A percentile compares a stretch with the other conserved stretches of the same genome.
phyloP scores from a whole-genome alignment of 2,113 vertebrate genomes.

The Emberiza fucata region DNA sequence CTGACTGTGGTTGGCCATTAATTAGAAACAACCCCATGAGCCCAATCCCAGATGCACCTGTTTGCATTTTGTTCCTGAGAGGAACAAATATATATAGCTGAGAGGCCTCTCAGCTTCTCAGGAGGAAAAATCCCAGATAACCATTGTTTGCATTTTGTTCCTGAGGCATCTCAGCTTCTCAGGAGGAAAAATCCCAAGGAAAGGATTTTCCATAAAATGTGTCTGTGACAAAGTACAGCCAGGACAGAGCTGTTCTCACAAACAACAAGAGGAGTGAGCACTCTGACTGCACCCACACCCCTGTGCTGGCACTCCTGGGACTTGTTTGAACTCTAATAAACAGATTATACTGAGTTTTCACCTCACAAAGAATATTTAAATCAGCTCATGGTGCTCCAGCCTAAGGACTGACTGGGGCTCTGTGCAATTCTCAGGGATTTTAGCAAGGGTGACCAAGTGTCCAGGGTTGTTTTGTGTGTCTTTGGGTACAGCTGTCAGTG shows the following conservation, averaged over 20 bases:
- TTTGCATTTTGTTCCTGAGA: too few species aligned
- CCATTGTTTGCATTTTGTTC: too few species aligned
- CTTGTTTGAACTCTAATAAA: neutral
- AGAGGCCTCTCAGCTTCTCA: too few species aligned
- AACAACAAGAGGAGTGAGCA: accelerated
- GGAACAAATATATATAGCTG: too few species aligned
- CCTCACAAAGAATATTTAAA: neutral
- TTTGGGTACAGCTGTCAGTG: accelerated
- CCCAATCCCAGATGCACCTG: too few species aligned
- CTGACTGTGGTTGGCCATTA: too few species aligned
- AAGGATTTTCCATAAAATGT: too few species aligned
- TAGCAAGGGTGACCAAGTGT: neutral
- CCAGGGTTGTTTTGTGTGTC: neutral
- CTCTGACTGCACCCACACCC: accelerated
- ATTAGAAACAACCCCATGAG: too few species aligned
- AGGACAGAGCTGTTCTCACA: neutral
- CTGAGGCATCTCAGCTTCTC: too few species aligned
- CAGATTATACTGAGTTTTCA: neutral
- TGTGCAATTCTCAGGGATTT: neutral
- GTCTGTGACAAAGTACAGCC: too few species aligned
- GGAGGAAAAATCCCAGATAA: too few species aligned
- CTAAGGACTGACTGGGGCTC: neutral
- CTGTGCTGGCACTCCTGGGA: neutral
- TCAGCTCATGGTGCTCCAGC: neutral
- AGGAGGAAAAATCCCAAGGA: too few species aligned